Base-by-base conservation (phyloP, 2,888 invertebrate species). In the Nebria brevicollis region DNA sequence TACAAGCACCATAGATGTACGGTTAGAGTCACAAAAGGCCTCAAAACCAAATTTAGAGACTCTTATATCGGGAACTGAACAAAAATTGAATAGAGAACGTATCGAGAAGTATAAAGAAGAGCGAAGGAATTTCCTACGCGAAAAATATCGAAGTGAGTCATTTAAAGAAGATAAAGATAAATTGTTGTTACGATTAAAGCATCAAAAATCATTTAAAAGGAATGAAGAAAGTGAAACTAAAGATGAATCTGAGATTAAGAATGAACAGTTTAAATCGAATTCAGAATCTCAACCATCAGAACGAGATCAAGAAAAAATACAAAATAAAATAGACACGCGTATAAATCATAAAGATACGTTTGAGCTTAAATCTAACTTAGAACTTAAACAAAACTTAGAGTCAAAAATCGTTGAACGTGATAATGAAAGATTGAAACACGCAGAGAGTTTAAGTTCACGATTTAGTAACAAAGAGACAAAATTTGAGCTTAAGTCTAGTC, bases 21-120 rank as follows among this genome's bases (percentile, higher is more conserved):
- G 74, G 1, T 10, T n/a, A 0, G 79, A 79, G 0, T 41, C 75
- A 0, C 75, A 11, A 72, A 42, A 15, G 41, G 72, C 90, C 92
- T 13, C 90, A 90, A 81, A 90, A 87, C 66, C 86, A 54, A 15
- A 42, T 20, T 81, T 83, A 8, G 82, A 81, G 34, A 72, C 41
- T 43, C 64, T 73, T 13, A 75, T 20, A 11, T 43, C 66, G n/a
- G 76, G 75, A n/a, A 70, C 75, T 79, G 87, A 87, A 72, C 86
- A 86, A 81, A 88, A 94, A 82, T 87, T 93, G 26, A 94, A 95
- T 85, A 90, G 97, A 73, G 96, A 97, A 86, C 90, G 97, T 72
- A 96, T 97, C 83, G 96, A 97, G 88, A 94, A 95, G 87, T 97
- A 97, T 87, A 97, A 97, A 89, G 96, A 97, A 87, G 97, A 97